Conservation (phyloP, 1,140 invertebrate genomes). For the Zaprionus inermis region DNA sequence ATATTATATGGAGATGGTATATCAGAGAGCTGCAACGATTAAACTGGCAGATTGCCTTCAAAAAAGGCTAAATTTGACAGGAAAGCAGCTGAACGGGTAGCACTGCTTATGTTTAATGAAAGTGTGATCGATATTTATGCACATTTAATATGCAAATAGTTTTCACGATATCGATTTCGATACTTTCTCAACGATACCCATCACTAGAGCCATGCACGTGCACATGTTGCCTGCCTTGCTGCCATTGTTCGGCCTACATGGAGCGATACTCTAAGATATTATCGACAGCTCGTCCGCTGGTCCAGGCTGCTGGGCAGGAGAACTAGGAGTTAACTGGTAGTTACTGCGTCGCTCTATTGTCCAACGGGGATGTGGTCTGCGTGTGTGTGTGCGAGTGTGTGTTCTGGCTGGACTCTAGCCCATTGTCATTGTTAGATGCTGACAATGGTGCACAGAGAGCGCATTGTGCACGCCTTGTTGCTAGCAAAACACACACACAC, state of each 20-base stretch:
- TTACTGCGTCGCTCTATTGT: conserved; percentile 63
- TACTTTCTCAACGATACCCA: background rate
- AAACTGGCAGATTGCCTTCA: too few species aligned
- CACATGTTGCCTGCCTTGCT: conserved; percentile 57
- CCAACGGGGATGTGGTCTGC: conserved; percentile 44
- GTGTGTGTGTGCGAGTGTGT: background rate
- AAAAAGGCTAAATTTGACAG: too few species aligned
- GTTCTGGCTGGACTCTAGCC: conserved; percentile 46
- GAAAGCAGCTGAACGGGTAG: too few species aligned
- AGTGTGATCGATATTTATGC: too few species aligned
- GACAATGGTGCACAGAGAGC: conserved; percentile 67
- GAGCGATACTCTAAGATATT: conserved; percentile 78
- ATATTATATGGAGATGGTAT: too few species aligned
- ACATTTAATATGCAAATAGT: too few species aligned
- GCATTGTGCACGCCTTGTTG: conserved; percentile 53
- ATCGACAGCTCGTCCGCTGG: conserved; percentile 77
- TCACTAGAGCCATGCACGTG: conserved; percentile 44
- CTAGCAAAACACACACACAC: conserved; percentile 37
- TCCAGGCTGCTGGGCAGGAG: conserved; percentile 46
- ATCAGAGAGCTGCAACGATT: too few species aligned
- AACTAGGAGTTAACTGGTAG: conserved; percentile 11
- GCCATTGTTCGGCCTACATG: conserved; percentile 74
- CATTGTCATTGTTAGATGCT: conserved; percentile 65
- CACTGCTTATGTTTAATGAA: too few species aligned
- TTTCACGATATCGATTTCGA: too few species aligned